These are phyloP conservation scores for Vultur gryphus DNA, from an alignment of 2,797 vertebrate genomes.

Conservation along the genomic window DNA sequence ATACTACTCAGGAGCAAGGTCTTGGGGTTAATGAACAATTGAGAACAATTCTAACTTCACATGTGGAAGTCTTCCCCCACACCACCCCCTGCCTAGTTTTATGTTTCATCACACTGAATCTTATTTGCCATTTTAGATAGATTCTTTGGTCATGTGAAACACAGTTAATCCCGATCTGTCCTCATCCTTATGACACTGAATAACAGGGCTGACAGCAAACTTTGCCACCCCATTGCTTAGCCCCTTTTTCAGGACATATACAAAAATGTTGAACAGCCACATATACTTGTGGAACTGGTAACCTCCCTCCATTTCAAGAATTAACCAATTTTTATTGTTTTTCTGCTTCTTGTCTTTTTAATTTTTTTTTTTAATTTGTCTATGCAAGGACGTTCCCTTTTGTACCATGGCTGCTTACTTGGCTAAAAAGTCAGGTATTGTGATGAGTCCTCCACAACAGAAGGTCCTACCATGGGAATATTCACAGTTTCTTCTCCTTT, in stretches of 20 bases:
- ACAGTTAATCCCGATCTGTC: background rate
- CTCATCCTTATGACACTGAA: background rate
- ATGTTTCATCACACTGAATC: background rate
- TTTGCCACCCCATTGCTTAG: background rate
- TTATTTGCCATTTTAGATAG: background rate
- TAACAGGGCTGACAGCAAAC: background rate
- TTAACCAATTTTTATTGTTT: rapidly evolving
- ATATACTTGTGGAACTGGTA: background rate
- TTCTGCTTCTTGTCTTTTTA: background rate
- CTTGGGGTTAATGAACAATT: background rate
- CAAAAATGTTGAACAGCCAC: background rate
- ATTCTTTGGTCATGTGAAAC: background rate
- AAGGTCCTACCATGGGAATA: background rate
- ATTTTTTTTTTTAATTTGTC: background rate
- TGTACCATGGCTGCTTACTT: background rate
- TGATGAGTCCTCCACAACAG: background rate
- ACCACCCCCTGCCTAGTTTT: background rate
- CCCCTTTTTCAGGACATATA: background rate
- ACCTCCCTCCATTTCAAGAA: background rate
- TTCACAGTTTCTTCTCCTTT: background rate
- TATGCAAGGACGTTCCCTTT: background rate
- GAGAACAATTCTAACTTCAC: background rate
- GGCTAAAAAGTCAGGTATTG: background rate
- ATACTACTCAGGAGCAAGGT: background rate
- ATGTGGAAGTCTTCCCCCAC: background rate